Evolutionary conservation across 2,888 invertebrate genomes (phyloP).

Genomic region (Eupithecia abbreviata): DNA sequence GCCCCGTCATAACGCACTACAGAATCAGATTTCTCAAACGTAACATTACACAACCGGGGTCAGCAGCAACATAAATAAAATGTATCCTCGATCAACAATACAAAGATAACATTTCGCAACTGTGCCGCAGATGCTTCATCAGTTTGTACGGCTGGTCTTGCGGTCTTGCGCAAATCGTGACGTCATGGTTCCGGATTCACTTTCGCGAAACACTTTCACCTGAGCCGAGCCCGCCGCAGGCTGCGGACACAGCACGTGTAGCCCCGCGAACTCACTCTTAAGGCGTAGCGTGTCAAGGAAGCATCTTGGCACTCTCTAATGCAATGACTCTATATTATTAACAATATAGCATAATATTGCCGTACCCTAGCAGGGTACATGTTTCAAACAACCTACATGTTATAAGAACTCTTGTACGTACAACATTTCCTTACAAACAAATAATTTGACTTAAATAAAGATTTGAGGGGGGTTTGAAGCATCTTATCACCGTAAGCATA

Average conservation of each 20-base stretch:
- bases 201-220: slow-evolving; percentile 83
- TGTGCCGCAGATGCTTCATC: slow-evolving; percentile 27
- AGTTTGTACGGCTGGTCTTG: slow-evolving; percentile 41
- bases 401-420: too few species aligned
- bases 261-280: slow-evolving; percentile 24
- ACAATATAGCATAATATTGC: too few species aligned
- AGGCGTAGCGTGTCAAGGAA: slow-evolving; percentile 8
- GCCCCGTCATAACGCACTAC: slow-evolving; percentile 26
- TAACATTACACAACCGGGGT: slow-evolving; percentile 41
- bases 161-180: slow-evolving; percentile 79
- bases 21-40: slow-evolving; percentile 38
- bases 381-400: too few species aligned
- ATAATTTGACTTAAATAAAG: background rate
- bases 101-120: slow-evolving; percentile 76
- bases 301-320: background rate
- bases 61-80: slow-evolving; percentile 44
- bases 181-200: slow-evolving; percentile 82
- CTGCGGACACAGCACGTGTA: slow-evolving; percentile 45
- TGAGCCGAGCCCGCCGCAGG: slow-evolving; percentile 55
- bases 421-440: too few species aligned
- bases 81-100: slow-evolving; percentile 62
- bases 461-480: background rate
- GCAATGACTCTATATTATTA: background rate
- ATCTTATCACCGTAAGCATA: background rate
- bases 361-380: too few species aligned